phyloP scores from a whole-genome alignment of 2,888 invertebrate species.

The Xestia sexstrigata region DNA sequence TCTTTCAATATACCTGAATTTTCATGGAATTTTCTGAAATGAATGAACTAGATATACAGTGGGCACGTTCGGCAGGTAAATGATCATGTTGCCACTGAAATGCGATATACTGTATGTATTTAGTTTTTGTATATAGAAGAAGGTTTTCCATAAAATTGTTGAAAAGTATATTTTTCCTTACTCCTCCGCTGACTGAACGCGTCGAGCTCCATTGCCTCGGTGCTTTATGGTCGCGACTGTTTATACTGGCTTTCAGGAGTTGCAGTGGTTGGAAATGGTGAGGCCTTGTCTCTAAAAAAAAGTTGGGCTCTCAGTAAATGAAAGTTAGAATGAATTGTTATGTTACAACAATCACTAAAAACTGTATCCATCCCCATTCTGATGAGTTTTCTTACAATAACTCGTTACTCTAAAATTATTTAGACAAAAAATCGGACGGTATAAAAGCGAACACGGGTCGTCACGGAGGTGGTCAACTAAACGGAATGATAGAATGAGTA shows the following conservation, averaged over 20 bases:
- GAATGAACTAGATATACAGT: not conserved
- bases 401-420: too few species aligned
- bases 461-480: slow-evolving; percentile 58
- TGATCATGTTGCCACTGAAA: not conserved
- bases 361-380: not conserved
- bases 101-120: not conserved
- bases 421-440: slow-evolving; percentile 23
- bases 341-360: not conserved
- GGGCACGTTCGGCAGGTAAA: not conserved
- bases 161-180: not conserved
- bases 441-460: slow-evolving; percentile 36
- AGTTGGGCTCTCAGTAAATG: too few species aligned
- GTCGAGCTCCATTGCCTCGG: not conserved
- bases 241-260: not conserved
- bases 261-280: not conserved
- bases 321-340: too few species aligned
- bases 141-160: too few species aligned
- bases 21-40: not conserved
- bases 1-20: too few species aligned
- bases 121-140: too few species aligned
- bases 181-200: not conserved
- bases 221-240: not conserved
- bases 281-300: not conserved
- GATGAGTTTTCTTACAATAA: not conserved
- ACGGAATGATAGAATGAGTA: slow-evolving; percentile 70